phyloP scores from a whole-genome alignment of 2,797 vertebrate species.

The Apodemus agrarius region DNA sequence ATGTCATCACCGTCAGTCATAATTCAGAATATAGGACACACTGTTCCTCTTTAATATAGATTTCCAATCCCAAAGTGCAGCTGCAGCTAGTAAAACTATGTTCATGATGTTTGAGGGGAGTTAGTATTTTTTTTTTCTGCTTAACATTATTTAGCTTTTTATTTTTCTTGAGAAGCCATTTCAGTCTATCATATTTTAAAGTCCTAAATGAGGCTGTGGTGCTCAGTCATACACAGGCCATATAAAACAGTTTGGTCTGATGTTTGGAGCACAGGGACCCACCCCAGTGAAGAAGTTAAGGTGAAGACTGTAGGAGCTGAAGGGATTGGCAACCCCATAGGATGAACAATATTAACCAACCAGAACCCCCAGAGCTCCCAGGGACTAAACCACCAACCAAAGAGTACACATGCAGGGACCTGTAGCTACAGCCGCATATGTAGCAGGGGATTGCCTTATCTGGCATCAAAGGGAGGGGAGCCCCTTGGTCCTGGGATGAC shows the following conservation, averaged over 20 bases:
- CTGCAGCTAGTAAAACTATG: neutral
- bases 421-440: too few species aligned
- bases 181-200: neutral
- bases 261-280: too few species aligned
- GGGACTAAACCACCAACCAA: too few species aligned
- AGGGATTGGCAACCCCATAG: too few species aligned
- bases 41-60: neutral
- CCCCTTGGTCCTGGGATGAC: too few species aligned
- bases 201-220: neutral
- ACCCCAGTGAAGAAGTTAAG: too few species aligned
- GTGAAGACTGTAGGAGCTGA: too few species aligned
- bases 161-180: neutral
- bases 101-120: neutral
- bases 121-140: neutral
- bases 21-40: neutral
- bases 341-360: too few species aligned
- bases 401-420: too few species aligned
- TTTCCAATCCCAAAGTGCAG: slow-evolving; percentile 2
- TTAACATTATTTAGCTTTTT: neutral
- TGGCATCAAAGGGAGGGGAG: too few species aligned
- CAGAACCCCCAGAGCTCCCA: too few species aligned
- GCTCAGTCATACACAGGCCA: neutral
- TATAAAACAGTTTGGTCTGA: neutral
- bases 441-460: too few species aligned
- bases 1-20: neutral